Conservation (phyloP, 2,797 vertebrate genomes). For the Orientallactaga sibirica region DNA sequence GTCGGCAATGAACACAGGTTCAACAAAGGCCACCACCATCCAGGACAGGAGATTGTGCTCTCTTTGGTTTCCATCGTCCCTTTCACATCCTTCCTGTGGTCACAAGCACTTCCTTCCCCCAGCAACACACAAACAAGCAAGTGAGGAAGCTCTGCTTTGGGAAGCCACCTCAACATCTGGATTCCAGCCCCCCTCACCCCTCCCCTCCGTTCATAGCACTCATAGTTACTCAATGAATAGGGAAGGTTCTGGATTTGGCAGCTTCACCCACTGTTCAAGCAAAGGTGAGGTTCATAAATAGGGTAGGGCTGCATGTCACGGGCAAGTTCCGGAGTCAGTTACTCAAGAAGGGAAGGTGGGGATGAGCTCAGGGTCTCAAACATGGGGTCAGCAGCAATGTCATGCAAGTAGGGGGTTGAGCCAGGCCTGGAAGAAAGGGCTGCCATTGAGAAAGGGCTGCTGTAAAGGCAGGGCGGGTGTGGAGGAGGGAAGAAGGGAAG, state of each 20-base stretch:
- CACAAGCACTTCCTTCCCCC: not conserved
- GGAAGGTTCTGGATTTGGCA: not conserved
- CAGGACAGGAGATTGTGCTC: not conserved
- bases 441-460: not conserved
- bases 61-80: not conserved
- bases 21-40: not conserved
- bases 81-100: not conserved
- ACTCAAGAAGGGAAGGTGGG: not conserved
- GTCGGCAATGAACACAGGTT: not conserved
- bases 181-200: not conserved
- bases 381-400: accelerated
- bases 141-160: not conserved
- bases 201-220: not conserved
- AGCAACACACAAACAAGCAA: not conserved
- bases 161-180: not conserved
- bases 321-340: not conserved
- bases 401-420: accelerated
- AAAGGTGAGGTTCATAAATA: not conserved
- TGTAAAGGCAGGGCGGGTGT: too few relatives aligned
- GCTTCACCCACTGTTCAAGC: not conserved
- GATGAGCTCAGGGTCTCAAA: not conserved
- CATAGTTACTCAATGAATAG: not conserved
- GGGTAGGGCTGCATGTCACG: not conserved
- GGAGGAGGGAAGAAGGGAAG: not conserved
- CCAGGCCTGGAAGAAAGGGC: not conserved